Conservation (phyloP, 1,140 invertebrate species). For the Ladona fulva region DNA sequence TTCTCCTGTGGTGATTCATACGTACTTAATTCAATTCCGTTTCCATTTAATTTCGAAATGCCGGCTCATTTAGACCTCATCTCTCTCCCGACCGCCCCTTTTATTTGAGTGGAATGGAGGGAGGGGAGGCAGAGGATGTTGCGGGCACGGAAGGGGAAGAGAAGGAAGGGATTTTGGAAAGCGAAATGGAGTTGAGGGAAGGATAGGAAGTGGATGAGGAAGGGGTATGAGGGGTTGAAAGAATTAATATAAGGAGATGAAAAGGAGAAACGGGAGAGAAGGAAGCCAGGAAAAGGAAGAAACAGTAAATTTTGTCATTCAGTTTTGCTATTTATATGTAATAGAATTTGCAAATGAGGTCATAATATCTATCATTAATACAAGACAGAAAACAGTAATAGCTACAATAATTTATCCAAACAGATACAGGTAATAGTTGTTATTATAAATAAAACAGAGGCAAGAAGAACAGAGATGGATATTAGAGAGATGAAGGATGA, state of each 20-base stretch:
- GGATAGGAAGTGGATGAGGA: neutral
- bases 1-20: neutral
- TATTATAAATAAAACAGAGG: too few species aligned
- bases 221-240: neutral
- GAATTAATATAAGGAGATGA: neutral
- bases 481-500: too few species aligned
- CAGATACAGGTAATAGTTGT: too few species aligned
- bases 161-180: neutral
- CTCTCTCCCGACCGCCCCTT: neutral
- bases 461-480: too few species aligned
- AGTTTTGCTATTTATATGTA: too few species aligned
- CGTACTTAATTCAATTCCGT: slow-evolving; percentile 9
- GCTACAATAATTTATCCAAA: too few species aligned
- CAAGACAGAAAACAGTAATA: too few species aligned
- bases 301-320: too few species aligned
- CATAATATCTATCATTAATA: too few species aligned
- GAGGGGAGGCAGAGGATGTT: neutral
- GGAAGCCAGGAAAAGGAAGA: too few species aligned
- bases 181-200: neutral
- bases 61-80: slow-evolving; percentile 7
- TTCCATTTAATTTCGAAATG: slow-evolving; percentile 3
- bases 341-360: too few species aligned
- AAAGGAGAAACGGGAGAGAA: too few species aligned
- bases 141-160: neutral
- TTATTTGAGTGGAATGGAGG: neutral